Conservation (phyloP, 2,113 vertebrate species). For the Taxidea taxus region DNA sequence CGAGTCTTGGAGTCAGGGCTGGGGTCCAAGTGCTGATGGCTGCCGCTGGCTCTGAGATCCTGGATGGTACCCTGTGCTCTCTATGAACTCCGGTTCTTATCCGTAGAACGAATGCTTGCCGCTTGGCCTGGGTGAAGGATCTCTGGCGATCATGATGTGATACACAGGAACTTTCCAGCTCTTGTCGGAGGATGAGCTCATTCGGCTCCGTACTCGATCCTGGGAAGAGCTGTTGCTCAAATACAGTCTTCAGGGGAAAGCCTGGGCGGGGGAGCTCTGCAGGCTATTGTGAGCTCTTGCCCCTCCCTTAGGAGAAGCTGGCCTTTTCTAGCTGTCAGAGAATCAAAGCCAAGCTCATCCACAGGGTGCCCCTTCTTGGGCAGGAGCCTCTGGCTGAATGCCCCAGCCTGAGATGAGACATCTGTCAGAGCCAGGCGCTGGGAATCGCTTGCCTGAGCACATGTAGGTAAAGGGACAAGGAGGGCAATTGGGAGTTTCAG, state of each 20-base stretch:
- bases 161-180: neutral
- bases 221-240: neutral
- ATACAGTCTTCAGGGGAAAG: neutral
- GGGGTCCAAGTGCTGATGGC: neutral
- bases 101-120: rapidly evolving
- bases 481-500: neutral
- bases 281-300: neutral
- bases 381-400: neutral
- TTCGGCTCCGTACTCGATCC: neutral
- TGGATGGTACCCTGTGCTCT: neutral
- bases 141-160: neutral
- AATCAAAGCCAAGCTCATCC: neutral
- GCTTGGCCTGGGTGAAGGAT: neutral
- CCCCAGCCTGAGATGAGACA: neutral
- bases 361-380: neutral
- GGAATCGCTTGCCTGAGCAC: neutral
- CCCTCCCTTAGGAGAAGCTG: neutral
- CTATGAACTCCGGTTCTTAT: neutral
- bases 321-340: neutral
- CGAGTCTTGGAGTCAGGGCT: neutral
- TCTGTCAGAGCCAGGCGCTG: neutral
- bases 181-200: neutral
- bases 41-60: neutral
- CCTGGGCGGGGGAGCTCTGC: rapidly evolving
- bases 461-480: neutral